phyloP scores from a whole-genome alignment of 2,888 invertebrate genomes.

The Megalurothrips usitatus region DNA sequence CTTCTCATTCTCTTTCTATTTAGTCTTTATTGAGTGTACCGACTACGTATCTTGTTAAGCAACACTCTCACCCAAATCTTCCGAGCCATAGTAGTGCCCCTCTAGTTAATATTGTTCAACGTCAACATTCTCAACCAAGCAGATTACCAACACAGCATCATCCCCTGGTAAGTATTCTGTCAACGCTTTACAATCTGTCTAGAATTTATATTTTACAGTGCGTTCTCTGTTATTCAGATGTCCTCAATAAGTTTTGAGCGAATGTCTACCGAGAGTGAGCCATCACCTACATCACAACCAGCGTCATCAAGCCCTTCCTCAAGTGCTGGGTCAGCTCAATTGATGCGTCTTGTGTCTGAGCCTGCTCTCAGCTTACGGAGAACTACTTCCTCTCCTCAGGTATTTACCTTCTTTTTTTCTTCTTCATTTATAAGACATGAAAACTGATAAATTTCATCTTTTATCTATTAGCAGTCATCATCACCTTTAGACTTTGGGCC shows the following conservation, averaged over 20 bases:
- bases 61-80: constrained; percentile 63
- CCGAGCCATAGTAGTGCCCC: constrained; percentile 43
- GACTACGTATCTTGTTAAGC: constrained; percentile 54
- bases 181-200: neutral
- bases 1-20: neutral
- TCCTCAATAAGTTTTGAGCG: constrained; percentile 5
- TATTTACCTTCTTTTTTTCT: neutral
- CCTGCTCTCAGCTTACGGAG: neutral
- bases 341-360: neutral
- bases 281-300: neutral
- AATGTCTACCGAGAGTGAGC: neutral
- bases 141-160: constrained; percentile 18
- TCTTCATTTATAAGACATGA: neutral
- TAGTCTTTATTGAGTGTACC: constrained; percentile 35
- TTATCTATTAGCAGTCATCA: constrained; percentile 29
- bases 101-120: constrained; percentile 46
- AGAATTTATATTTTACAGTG: neutral
- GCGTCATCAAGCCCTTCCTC: neutral
- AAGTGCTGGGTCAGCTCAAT: neutral
- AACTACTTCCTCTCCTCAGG: constrained; percentile 8
- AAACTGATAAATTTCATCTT: constrained; percentile 7
- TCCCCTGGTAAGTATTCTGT: neutral
- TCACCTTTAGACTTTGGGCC: constrained; percentile 27
- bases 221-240: neutral
- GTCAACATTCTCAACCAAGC: constrained; percentile 53